Evolutionary conservation across 2,888 invertebrate genomes (phyloP).

Genomic region (Idaea aversata): DNA sequence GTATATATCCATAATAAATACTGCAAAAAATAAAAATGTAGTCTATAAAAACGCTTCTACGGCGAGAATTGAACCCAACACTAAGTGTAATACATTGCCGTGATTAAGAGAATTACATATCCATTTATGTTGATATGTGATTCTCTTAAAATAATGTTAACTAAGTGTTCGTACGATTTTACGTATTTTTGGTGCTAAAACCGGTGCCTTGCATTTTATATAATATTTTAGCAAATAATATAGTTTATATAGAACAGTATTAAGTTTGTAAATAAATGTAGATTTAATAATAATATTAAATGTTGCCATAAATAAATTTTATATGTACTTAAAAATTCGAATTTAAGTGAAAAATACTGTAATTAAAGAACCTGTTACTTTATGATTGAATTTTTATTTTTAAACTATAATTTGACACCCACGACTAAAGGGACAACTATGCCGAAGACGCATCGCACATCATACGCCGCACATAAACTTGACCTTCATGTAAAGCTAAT

Average conservation of each 20-base stretch:
- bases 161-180: not conserved
- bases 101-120: too few species aligned
- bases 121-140: too few species aligned
- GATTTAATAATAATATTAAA: slow-evolving; percentile 45
- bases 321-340: slow-evolving; percentile 69
- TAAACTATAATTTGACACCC: not conserved
- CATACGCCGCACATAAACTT: too few species aligned
- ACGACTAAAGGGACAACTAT: too few species aligned
- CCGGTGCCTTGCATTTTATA: slow-evolving; percentile 49
- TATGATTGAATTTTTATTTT: slow-evolving; percentile 19
- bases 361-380: slow-evolving; percentile 49
- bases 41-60: too few species aligned
- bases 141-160: not conserved
- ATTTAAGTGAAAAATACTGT: slow-evolving; percentile 56
- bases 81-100: too few species aligned
- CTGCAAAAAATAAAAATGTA: too few species aligned
- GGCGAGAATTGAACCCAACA: too few species aligned
- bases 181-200: slow-evolving; percentile 46
- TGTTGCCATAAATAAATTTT: slow-evolving; percentile 57
- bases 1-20: too few species aligned
- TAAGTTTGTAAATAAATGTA: slow-evolving; percentile 48
- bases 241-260: slow-evolving; percentile 10
- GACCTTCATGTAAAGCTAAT: too few species aligned
- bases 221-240: slow-evolving; percentile 19
- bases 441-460: too few species aligned